A percentile compares a stretch with the other conserved stretches of the same genome.
These are phyloP conservation scores for Proteles cristata DNA, from an alignment of 2,113 vertebrate species.

Conservation along the genomic window DNA sequence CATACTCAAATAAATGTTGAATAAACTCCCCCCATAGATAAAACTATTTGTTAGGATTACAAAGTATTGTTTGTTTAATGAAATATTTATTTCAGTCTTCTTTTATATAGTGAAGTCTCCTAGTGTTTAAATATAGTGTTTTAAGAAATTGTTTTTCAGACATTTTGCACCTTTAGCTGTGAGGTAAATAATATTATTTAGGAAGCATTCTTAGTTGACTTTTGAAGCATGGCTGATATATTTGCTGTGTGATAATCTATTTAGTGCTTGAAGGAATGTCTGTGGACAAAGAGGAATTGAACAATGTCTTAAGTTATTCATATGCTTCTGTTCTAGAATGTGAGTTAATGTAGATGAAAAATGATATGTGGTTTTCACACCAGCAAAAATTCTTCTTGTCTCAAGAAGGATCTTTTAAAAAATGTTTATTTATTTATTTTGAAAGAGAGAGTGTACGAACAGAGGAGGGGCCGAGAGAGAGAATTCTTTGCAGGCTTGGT, in stretches of 20 bases:
- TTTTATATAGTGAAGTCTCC: neutral
- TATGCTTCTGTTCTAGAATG: slow-evolving; percentile 48
- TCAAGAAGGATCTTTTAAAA: neutral
- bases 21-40: neutral
- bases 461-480: no score
- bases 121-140: slow-evolving; percentile 1
- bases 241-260: slow-evolving; percentile 46
- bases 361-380: slow-evolving; percentile 31
- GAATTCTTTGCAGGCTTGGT: no score
- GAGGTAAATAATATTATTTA: slow-evolving; percentile 43
- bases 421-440: no score
- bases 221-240: slow-evolving; percentile 41
- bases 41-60: neutral
- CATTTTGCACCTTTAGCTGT: neutral
- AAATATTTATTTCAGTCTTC: neutral
- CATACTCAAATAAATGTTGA: neutral
- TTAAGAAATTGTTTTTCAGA: slow-evolving; percentile 28
- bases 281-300: neutral
- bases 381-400: slow-evolving; percentile 16
- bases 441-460: no score
- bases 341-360: slow-evolving; percentile 43
- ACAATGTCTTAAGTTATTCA: slow-evolving; percentile 60
- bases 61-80: slow-evolving; percentile 19
- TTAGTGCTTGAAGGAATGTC: slow-evolving; percentile 56
- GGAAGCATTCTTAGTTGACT: neutral